These are phyloP conservation scores for Vireo altiloquus DNA, from an alignment of 2,113 vertebrate genomes.

Conservation along the genomic window DNA sequence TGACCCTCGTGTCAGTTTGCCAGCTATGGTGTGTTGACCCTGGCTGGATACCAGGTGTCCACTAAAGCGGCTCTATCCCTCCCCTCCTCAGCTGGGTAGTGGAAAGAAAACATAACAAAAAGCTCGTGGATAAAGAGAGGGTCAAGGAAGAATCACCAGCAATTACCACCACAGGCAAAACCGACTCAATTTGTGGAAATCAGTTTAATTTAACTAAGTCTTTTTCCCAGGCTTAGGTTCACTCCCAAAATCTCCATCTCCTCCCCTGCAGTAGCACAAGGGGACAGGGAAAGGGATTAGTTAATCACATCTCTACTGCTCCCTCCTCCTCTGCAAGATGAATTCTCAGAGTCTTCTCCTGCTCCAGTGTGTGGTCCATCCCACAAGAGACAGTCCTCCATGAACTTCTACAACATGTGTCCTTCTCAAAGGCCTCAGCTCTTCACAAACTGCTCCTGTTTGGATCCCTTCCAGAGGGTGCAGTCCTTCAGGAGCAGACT, in stretches of 20 bases:
- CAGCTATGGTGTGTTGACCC: not conserved
- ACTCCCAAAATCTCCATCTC: not conserved
- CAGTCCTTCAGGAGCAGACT: not conserved
- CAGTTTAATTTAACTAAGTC: not conserved
- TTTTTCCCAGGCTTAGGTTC: not conserved
- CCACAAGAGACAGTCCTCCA: not conserved
- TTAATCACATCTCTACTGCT: not conserved
- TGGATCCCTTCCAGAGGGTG: not conserved
- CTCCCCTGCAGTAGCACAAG: accelerated
- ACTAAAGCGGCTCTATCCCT: not conserved
- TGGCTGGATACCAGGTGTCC: not conserved
- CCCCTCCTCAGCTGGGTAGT: not conserved
- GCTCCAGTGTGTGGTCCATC: not conserved
- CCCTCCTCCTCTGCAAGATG: not conserved
- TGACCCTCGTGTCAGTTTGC: not conserved
- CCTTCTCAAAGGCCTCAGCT: not conserved
- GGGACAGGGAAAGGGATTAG: not conserved
- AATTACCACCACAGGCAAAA: not conserved
- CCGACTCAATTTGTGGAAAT: not conserved
- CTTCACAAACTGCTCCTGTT: not conserved
- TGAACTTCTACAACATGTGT: not conserved
- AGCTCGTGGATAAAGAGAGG: not conserved
- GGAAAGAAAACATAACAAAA: not conserved
- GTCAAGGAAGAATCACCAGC: not conserved
- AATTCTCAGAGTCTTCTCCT: not conserved